Conservation (phyloP, 2,888 invertebrate genomes). For the Teinopalpus imperialis region DNA sequence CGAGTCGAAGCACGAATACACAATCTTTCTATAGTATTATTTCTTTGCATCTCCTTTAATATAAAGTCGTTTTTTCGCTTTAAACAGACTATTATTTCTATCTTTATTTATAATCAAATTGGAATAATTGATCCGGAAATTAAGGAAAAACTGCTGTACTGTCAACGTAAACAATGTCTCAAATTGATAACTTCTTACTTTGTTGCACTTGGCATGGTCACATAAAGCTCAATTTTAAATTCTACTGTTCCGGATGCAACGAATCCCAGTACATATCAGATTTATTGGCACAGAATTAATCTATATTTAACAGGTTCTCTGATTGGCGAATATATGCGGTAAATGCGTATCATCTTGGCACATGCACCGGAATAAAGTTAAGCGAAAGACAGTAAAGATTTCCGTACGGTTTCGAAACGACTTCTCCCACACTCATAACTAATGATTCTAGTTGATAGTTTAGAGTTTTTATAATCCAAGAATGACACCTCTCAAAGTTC, state of each 20-base stretch:
- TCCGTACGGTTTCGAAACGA: constrained; percentile 38
- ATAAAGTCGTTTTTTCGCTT: no score
- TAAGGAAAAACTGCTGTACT: no score
- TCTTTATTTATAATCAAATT: no score
- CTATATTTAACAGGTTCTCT: constrained; percentile 63
- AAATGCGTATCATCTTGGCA: constrained; percentile 61
- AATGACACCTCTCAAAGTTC: constrained; percentile 73
- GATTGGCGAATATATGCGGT: constrained; percentile 66
- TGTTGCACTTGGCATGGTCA: constrained; percentile 9
- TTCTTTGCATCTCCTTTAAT: no score
- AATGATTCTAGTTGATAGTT: no score
- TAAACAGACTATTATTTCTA: no score
- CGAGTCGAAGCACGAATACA: no score
- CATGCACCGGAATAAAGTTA: constrained; percentile 55
- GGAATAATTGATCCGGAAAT: no score
- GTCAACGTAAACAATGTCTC: no score
- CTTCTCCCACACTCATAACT: neutral
- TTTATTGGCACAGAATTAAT: constrained; percentile 65
- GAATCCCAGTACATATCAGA: constrained; percentile 37
- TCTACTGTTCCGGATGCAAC: constrained; percentile 30
- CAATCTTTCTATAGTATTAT: no score
- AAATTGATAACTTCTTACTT: no score
- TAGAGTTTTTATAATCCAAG: no score
- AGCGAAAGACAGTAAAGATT: constrained; percentile 64
- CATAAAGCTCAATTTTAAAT: constrained; percentile 6